Evolutionary conservation across 2,888 invertebrate species (phyloP).

Genomic region (Drosophila ezoana): DNA sequence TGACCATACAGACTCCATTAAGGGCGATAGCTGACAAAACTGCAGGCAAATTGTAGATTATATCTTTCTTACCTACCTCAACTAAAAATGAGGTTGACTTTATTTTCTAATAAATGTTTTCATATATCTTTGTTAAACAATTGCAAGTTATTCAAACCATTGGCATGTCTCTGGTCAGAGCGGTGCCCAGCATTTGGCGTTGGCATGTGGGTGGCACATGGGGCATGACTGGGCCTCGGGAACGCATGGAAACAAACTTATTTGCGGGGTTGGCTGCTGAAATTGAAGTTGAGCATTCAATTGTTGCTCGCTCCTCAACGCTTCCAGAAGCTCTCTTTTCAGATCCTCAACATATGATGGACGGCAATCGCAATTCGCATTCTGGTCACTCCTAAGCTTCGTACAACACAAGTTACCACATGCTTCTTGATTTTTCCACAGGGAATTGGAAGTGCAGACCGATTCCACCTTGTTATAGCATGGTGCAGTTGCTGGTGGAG

Average conservation of each 20-base stretch:
- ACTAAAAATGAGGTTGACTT: neutral
- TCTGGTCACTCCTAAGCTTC: neutral
- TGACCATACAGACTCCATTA: constrained; percentile 20
- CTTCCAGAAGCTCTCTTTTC: constrained; percentile 39
- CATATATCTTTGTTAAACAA: neutral
- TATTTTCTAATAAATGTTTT: neutral
- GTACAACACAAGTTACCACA: constrained; percentile 3
- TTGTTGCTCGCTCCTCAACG: constrained; percentile 16
- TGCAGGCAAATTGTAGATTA: neutral
- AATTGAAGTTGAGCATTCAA: neutral
- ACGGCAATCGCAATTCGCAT: neutral
- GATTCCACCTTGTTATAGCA: neutral
- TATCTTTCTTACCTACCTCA: neutral
- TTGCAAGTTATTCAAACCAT: neutral
- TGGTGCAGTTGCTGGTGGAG: neutral
- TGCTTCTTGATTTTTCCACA: too few relatives aligned
- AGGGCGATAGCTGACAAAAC: neutral
- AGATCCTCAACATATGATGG: constrained; percentile 41
- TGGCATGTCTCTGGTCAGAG: constrained; percentile 2
- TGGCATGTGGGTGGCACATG: neutral
- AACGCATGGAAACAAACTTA: constrained; percentile 23
- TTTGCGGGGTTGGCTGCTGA: constrained; percentile 5
- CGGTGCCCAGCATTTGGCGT: constrained; percentile 10
- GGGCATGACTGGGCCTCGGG: neutral
- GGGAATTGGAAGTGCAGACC: neutral